These are phyloP conservation scores for Drosophila ohnishii DNA, from an alignment of 1,140 invertebrate genomes.

Conservation along the genomic window DNA sequence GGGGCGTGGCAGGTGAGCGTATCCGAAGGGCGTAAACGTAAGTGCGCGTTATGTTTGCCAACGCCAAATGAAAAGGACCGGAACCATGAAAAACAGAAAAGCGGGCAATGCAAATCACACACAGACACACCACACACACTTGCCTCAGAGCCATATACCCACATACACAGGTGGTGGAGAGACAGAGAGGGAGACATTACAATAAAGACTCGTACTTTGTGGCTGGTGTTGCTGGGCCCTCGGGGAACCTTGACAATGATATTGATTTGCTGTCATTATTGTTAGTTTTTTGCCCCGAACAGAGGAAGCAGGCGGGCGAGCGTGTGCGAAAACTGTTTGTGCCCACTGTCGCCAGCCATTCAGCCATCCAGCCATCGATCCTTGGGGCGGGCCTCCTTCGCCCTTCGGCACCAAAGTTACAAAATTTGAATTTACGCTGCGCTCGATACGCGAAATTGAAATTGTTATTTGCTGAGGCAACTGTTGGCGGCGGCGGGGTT, in stretches of 20 bases:
- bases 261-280: constrained; percentile 81
- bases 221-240: constrained; percentile 31
- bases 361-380: constrained; percentile 32
- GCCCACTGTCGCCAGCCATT: constrained; percentile 34
- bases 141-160: not conserved
- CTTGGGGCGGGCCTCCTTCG: constrained; percentile 31
- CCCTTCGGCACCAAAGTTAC: constrained; percentile 38
- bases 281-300: constrained; percentile 56
- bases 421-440: constrained; percentile 77
- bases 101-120: constrained; percentile 58
- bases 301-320: constrained; percentile 6
- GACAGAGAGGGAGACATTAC: constrained; percentile 37
- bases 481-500: constrained; percentile 17
- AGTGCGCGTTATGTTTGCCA: constrained; percentile 51
- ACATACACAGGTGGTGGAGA: not conserved
- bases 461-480: constrained; percentile 74
- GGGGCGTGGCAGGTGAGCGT: constrained; percentile 36
- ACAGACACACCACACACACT: constrained; percentile 7
- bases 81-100: constrained; percentile 43
- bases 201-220: constrained; percentile 71
- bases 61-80: constrained; percentile 51
- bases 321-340: constrained; percentile 58
- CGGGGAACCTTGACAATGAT: constrained; percentile 70
- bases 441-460: constrained; percentile 74
- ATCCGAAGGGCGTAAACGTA: constrained; percentile 46